Evolutionary conservation across 1,140 invertebrate species (phyloP), one percentile per base, ranked within the genome.

Genomic region (Leptinotarsa defecta): DNA sequence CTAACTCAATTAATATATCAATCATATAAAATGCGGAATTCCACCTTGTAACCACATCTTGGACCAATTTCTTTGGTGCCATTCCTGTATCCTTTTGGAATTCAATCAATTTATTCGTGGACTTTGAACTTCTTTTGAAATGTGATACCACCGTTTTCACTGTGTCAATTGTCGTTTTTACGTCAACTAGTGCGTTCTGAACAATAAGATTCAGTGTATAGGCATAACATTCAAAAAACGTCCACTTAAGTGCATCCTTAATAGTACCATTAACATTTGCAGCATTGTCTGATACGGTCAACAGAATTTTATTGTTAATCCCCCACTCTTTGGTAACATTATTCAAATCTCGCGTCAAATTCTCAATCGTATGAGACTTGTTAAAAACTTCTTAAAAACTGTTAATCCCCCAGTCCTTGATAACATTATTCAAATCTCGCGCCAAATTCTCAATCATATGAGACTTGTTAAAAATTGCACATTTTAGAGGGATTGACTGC

Each of bases 21-120:
- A 85, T 24, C 82, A 85, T 85, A 49, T 81, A 81, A 78, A 76
- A 85, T 13, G 78, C 82, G 15, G 80, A 82, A 48, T 85, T 85
- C 83, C 84, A 86, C 19, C 85, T 68, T 11, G 84, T 85, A 0
- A 68, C 71, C 11, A 83, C 81, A 52, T 84, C 79, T 13, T 52
- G 13, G 17, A 52, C 17, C 72, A 83, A 78, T 43, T 5, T 17
- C 15, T n/a, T 70, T 74, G 15, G 49, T 72, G 8, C 69, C 72
- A n/a, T n/a, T 8, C 20, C 68, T 74, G 63, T 71, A 48, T 48
- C 77, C 74, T 61, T 5, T 71, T 49, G 49, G 49, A 52, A 3
- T 52, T 75, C 68, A 24, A 78, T 72, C 34, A 83, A 77, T 78
- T 81, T 83, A 20, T 76, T 71, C 22, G 63, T 76, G 3, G 80